Evolutionary conservation across 2,797 vertebrate genomes (phyloP).

Genomic region (Nasua narica): DNA sequence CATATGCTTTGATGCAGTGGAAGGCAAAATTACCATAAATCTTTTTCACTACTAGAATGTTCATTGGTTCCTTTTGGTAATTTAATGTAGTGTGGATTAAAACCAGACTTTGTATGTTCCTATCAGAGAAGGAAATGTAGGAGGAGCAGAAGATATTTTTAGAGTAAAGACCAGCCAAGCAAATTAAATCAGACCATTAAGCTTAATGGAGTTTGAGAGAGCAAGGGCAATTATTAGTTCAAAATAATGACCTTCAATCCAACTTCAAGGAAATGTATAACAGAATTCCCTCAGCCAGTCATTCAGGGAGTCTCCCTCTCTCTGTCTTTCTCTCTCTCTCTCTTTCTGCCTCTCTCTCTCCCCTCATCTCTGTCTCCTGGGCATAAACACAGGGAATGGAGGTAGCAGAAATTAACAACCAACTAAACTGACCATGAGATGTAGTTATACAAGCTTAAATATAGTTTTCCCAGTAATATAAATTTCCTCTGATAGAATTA

Average conservation of each 20-base stretch:
- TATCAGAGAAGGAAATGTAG: conserved; percentile 71
- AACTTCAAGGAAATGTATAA: conserved; percentile 70
- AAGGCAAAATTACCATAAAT: neutral
- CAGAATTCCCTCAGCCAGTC: conserved; percentile 40
- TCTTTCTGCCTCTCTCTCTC: conserved; percentile 12
- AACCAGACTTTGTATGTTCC: conserved; percentile 77
- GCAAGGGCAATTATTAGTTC: conserved; percentile 79
- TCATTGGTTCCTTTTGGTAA: conserved; percentile 65
- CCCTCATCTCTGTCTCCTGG: neutral
- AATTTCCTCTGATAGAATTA: conserved; percentile 22
- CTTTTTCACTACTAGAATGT: conserved; percentile 65
- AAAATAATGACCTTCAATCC: conserved; percentile 79
- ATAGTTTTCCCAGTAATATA: conserved; percentile 45
- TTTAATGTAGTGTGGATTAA: conserved; percentile 79
- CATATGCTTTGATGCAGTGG: neutral
- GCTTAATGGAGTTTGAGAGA: conserved; percentile 79
- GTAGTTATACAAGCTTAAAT: conserved; percentile 67
- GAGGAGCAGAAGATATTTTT: conserved; percentile 69
- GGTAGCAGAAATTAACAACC: neutral
- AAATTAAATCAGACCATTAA: conserved; percentile 85
- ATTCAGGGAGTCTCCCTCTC: neutral
- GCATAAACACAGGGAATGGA: neutral
- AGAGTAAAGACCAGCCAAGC: conserved; percentile 78
- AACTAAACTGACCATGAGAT: conserved; percentile 42
- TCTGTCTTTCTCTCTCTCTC: neutral